Conservation (phyloP, 1,140 invertebrate genomes). For the Aphaenogaster floridana region DNA sequence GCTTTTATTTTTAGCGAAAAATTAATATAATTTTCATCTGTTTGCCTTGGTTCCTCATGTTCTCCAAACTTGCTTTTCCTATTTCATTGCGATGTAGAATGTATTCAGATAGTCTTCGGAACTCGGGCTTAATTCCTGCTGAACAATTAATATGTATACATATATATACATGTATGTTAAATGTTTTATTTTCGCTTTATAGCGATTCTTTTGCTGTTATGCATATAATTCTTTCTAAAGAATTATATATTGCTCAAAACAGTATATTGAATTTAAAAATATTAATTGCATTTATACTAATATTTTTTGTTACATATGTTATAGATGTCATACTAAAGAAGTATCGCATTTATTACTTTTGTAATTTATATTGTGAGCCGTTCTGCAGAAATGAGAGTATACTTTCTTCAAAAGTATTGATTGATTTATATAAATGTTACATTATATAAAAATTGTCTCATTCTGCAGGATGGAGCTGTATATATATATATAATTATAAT, state of each 20-base stretch:
- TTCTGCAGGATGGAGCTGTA: conserved; percentile 71
- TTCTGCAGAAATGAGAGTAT: conserved; percentile 75
- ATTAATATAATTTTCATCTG: conserved; percentile 17
- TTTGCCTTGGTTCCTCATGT: neutral
- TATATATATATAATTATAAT: conserved; percentile 41
- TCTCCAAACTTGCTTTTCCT: neutral
- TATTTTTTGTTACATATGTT: conserved; percentile 20
- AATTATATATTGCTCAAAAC: conserved; percentile 12
- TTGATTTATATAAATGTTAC: neutral
- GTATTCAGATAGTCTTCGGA: neutral
- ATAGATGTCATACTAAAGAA: neutral
- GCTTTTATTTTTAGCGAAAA: conserved; percentile 25
- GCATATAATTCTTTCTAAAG: neutral
- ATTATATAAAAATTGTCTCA: neutral
- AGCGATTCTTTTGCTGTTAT: conserved; percentile 12
- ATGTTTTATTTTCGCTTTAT: conserved; percentile 29
- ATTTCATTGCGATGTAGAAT: conserved; percentile 25
- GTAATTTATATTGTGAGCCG: conserved; percentile 73
- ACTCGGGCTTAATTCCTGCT: neutral
- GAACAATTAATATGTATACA: neutral
- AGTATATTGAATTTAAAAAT: neutral
- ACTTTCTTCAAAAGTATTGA: neutral
- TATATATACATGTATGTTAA: neutral
- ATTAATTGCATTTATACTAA: neutral
- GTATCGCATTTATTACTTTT: conserved; percentile 51